Evolutionary conservation across 2,797 vertebrate species (phyloP).

Genomic region (Telmatherina bonti): DNA sequence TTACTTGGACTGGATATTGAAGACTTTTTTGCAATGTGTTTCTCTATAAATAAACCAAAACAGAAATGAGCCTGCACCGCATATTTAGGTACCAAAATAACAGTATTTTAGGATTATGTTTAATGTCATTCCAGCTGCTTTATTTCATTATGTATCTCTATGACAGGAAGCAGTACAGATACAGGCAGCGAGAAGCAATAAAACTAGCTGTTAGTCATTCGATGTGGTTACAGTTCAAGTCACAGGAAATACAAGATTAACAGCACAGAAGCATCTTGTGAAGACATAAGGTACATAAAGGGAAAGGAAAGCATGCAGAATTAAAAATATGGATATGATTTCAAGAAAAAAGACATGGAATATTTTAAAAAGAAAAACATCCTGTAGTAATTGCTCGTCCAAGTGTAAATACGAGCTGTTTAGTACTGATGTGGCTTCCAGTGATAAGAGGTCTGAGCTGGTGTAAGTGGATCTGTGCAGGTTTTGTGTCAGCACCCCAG

Average conservation of each 20-base stretch:
- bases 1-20: not conserved
- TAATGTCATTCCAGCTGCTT: too few species aligned
- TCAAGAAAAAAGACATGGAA: not conserved
- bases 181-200: not conserved
- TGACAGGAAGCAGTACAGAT: too few species aligned
- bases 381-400: not conserved
- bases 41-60: not conserved
- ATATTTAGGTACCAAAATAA: not conserved
- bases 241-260: not conserved
- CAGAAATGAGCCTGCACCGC: not conserved
- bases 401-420: not conserved
- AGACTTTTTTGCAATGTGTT: not conserved
- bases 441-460: conserved; percentile 41
- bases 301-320: too few species aligned
- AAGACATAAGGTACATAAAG: not conserved
- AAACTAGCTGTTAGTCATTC: not conserved
- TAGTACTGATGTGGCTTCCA: conserved; percentile 5
- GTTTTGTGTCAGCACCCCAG: conserved; percentile 74
- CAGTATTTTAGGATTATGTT: not conserved
- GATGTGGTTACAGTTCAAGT: not conserved
- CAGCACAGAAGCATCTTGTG: not conserved
- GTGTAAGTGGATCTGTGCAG: conserved; percentile 77
- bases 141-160: too few species aligned
- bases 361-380: not conserved
- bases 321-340: not conserved